These are phyloP conservation scores for Hemibagrus wyckioides DNA, from an alignment of 2,113 vertebrate species.

Conservation along the genomic window DNA sequence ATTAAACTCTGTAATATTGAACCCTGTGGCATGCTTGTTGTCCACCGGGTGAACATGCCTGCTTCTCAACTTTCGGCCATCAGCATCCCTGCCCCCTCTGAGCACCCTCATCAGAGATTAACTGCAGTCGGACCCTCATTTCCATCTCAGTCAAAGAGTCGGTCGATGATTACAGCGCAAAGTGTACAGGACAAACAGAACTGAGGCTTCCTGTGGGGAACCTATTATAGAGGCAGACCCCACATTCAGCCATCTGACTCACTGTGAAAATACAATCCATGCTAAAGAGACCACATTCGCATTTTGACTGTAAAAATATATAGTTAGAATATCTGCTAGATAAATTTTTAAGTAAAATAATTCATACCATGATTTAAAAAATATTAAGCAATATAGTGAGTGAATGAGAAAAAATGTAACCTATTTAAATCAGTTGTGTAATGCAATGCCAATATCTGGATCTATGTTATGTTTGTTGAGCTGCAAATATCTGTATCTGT, in stretches of 20 bases:
- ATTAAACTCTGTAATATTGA: slow-evolving; percentile 10
- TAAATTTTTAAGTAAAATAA: not conserved
- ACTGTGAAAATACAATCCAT: slow-evolving; percentile 32
- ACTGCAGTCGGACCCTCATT: slow-evolving; percentile 48
- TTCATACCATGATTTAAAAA: too few species aligned
- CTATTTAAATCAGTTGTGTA: not conserved
- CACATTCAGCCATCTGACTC: not conserved
- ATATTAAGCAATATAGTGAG: not conserved
- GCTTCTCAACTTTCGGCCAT: slow-evolving; percentile 28
- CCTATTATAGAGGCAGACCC: slow-evolving; percentile 21
- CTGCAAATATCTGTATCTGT: not conserved
- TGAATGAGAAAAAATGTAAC: not conserved
- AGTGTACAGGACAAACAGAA: slow-evolving; percentile 49
- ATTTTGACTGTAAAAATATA: slow-evolving; percentile 26
- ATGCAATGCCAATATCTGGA: not conserved
- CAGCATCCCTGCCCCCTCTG: slow-evolving; percentile 28
- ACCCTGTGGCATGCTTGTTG: not conserved
- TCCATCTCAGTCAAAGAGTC: slow-evolving; percentile 43
- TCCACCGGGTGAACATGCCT: not conserved
- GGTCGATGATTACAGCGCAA: slow-evolving; percentile 29
- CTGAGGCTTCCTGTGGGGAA: slow-evolving; percentile 36
- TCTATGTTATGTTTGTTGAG: not conserved
- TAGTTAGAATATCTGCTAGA: slow-evolving; percentile 5
- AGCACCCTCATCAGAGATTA: slow-evolving; percentile 28
- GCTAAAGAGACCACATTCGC: slow-evolving; percentile 27